Percentiles rank a stretch among this genome's conserved stretches.
These are phyloP conservation scores for Capitella teleta DNA, from an alignment of 1,140 invertebrate genomes.

Conservation along the genomic window DNA sequence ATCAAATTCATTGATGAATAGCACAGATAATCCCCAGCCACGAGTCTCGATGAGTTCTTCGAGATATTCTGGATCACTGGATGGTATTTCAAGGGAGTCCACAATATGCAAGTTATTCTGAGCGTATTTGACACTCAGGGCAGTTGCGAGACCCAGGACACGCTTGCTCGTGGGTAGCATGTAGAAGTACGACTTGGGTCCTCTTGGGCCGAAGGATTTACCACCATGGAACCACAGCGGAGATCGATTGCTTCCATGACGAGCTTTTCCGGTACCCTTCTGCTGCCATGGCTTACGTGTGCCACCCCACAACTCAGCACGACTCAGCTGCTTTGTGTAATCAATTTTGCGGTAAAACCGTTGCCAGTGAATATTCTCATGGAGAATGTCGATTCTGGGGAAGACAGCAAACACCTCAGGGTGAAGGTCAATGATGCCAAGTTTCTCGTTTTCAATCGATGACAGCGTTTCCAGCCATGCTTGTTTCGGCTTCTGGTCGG, in stretches of 20 bases:
- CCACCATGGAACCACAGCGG: constrained; percentile 70
- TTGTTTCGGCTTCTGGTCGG: constrained; percentile 50
- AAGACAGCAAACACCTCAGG: constrained; percentile 70
- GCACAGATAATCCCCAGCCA: constrained; percentile 88
- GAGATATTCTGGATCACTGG: constrained; percentile 67
- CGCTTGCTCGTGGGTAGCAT: constrained; percentile 72
- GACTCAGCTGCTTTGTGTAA: constrained; percentile 59
- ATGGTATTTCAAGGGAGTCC: constrained; percentile 70
- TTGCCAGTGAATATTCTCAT: not conserved
- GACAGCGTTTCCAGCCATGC: constrained; percentile 87
- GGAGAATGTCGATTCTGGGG: constrained; percentile 46
- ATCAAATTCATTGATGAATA: constrained; percentile 86
- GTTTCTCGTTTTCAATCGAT: constrained; percentile 62
- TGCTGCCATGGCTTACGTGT: constrained; percentile 88
- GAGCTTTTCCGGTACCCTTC: constrained; percentile 76
- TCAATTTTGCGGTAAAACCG: no score
- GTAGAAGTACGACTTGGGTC: constrained; percentile 78
- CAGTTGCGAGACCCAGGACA: constrained; percentile 65
- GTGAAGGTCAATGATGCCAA: constrained; percentile 76
- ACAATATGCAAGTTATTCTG: constrained; percentile 85
- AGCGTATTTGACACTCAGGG: constrained; percentile 78
- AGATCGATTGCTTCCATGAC: constrained; percentile 82
- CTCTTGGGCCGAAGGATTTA: constrained; percentile 72
- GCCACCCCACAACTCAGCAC: constrained; percentile 75
- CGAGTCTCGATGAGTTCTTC: constrained; percentile 66